Conservation (phyloP, 2,888 invertebrate genomes). For the Eubasilissa splendida region DNA sequence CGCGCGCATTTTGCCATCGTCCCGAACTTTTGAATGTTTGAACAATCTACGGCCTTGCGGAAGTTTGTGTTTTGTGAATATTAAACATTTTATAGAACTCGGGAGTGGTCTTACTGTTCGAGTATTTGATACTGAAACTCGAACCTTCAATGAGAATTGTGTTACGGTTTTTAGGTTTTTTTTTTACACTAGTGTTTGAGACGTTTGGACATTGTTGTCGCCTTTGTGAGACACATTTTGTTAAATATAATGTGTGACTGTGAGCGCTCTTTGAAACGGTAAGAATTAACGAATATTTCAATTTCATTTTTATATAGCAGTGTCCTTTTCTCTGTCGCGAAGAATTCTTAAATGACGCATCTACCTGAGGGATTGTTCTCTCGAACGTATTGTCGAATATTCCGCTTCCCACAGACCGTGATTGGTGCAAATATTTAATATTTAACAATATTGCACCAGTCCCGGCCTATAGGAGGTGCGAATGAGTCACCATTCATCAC, state of each 20-base stretch:
- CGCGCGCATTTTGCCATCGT: not conserved
- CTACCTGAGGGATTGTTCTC: not conserved
- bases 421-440: constrained; percentile 71
- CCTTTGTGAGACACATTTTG: no score
- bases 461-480: constrained; percentile 72
- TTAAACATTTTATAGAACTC: no score
- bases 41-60: constrained; percentile 59
- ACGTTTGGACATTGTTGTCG: no score
- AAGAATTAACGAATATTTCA: not conserved
- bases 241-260: not conserved
- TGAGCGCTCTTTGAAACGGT: constrained; percentile 6
- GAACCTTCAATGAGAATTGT: not conserved
- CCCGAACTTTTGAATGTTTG: not conserved
- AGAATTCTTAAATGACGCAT: not conserved
- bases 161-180: not conserved
- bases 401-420: constrained; percentile 66
- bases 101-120: no score
- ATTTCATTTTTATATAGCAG: not conserved
- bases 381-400: not conserved
- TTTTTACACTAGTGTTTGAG: no score
- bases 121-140: not conserved
- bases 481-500: constrained; percentile 13
- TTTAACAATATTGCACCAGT: constrained; percentile 73
- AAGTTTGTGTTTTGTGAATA: constrained; percentile 66
- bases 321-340: not conserved